Base-by-base conservation (phyloP, 1,140 invertebrate genomes). In the Dendroctonus ponderosae region DNA sequence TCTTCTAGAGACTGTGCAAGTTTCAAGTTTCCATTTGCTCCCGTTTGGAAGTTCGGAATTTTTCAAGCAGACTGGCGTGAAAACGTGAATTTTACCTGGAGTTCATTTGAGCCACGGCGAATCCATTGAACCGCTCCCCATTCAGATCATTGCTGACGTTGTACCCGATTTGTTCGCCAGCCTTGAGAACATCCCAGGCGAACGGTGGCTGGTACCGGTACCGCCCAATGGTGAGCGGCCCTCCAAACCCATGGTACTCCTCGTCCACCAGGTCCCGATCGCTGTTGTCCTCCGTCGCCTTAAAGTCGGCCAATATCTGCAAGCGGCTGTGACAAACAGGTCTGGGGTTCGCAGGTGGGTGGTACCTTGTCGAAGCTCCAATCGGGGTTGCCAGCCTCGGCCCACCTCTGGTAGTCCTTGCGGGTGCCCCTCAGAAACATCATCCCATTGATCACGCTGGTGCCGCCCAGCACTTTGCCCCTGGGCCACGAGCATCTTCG, bases 331-430 rank as follows among this genome's bases (percentile, higher is more conserved):
- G 80, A 43, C 5, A 15, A 42, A 40, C 66, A 42, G 43, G 51
- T 62, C 70, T 57, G 12, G 7, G 7, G 5, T n/a, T n/a, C 26
- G 12, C n/a, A 56, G 7, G 7, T 0, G n/a, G n/a, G 39, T 5
- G 5, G 7, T 0, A 85, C 81, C 51, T 82, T 62, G 7, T 71
- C 58, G 38, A 62, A 75, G 26, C 69, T 71, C 74, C 74, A 76
- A 6, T 70, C 66, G 9, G 42, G 53, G 57, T 74, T 74, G 6
- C 73, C 73, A 40, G 49, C 42, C 6, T 64, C 71, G 9, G 48
- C 86, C 89, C 89, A 91, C 43, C 84, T 76, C 72, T 91, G 81
- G 74, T 86, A 91, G 75, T 91, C 88, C 62, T 74, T 80, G 0
- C 84, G 80, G 74, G 88, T 82, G 0, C 89, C 89, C 43, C 89